phyloP scores from a whole-genome alignment of 2,113 vertebrate species.

The Bostrychus sinensis region DNA sequence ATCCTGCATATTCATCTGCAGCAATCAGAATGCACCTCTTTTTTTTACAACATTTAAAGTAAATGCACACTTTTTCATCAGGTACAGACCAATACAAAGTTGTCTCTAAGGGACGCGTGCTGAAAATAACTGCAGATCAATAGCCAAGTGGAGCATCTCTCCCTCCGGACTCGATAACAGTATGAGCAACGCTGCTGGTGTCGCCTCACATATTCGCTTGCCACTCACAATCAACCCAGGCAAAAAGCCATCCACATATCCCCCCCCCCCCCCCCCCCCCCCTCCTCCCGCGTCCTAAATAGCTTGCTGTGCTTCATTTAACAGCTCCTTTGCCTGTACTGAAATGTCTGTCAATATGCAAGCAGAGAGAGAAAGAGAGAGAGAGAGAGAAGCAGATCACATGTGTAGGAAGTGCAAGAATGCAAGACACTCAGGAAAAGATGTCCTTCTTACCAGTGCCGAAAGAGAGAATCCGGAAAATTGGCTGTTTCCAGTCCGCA shows the following conservation, averaged over 20 bases:
- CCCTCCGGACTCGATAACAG: conserved; percentile 46
- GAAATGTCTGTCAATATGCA: conserved; percentile 51
- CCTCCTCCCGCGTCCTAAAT: conserved; percentile 41
- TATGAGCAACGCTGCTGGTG: conserved; percentile 48
- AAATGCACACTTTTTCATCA: conserved; percentile 13
- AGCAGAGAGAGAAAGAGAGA: too few relatives aligned
- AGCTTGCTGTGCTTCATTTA: conserved; percentile 51
- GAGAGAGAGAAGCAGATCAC: conserved; percentile 54
- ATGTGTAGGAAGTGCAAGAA: conserved; percentile 37
- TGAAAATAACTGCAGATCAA: conserved; percentile 72
- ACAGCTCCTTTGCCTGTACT: conserved; percentile 29
- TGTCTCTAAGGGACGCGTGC: conserved; percentile 45
- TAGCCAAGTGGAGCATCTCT: conserved; percentile 50
- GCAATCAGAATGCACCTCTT: not conserved
- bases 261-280: conserved; percentile 28
- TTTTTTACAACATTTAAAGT: conserved; percentile 14
- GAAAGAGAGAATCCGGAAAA: conserved; percentile 62
- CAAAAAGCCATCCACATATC: conserved; percentile 26
- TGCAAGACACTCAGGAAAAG: conserved; percentile 22
- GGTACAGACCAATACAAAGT: conserved; percentile 50
- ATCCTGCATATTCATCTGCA: not conserved
- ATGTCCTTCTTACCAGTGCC: conserved; percentile 61
- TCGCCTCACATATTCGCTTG: conserved; percentile 42
- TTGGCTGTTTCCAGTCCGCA: conserved; percentile 71
- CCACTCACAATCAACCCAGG: conserved; percentile 19